Evolutionary conservation across 92 coral and sea anemone genomes (phyloP), one percentile per base, ranked within the genome.

Genomic region (Plumapathes pennacea): DNA sequence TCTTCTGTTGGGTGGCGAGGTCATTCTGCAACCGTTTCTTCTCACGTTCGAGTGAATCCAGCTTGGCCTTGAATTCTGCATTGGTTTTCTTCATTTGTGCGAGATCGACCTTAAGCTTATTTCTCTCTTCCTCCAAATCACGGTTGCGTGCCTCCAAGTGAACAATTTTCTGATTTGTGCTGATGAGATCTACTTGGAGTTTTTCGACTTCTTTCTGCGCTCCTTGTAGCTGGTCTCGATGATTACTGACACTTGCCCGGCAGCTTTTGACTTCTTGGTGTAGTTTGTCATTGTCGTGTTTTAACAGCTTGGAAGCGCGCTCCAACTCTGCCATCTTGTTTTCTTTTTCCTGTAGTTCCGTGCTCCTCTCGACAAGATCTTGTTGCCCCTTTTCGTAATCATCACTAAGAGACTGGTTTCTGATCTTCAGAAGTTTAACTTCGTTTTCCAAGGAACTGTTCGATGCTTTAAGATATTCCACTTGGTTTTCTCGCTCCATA

Each of bases 331-430:
- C 37, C 42, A 89, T 79, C 39, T 76, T 88, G 28, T 76, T 66
- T 22, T 92, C 98, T 38, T 64, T 84, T 28, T 88, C 94, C 25
- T 86, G 90, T 45, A 92, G 47, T 24, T 56, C 69, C 30, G 60
- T 66, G 36, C 65, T 77, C 12, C 88, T 74, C 10, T 68, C 55
- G 14, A 82, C 47, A 20, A 92, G 67, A 18, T 77, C 87, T 46
- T 77, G 88, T 47, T 76, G 90, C n/a, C 76, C 96, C 28, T 73
- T 75, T 41, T 92, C 98, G 39, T 51, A 88, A 36, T 92, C 98
- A 8, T 92, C 85, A 32, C 65, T 69, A 50, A 63, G 85, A 22
- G 74, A 65, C 28, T 60, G 94, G 1, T 84, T 66, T 43, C 83
- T 89, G 19, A 74, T 68, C 58, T 76, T 84, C 60, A 92, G 60